Base-by-base conservation (phyloP, 2,797 vertebrate genomes). In the Psittacula echo region DNA sequence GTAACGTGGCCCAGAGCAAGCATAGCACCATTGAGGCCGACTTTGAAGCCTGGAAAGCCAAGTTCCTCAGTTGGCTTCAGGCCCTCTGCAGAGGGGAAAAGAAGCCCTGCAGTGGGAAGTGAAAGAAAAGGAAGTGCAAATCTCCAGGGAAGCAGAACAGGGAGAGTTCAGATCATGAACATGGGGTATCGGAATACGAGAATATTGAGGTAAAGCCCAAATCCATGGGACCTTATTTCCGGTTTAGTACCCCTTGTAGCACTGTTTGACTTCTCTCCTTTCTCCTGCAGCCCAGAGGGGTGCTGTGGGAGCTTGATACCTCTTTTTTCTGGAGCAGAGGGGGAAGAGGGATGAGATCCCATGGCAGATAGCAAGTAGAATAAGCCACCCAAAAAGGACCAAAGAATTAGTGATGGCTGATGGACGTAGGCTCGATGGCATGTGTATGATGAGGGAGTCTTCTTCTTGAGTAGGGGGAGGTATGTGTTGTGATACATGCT, bases 1-100 rank as follows among this genome's bases (percentile, higher is more conserved):
- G 98, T 48, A 98, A 99, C 0, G 98, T 99, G 73, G 98, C 97
- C 11, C 98, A 97, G 93, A 99, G 99, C 96, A 98, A 97, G 14
- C 97, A 98, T 0, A 99, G 99, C 95, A 99, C 98, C 96, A 70
- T 99, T 2, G 98, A 99, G 94, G 99, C 98, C 0, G 99, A 99
- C 96, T 99, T 99, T 72, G 95, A 94, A 70, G 98, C 98, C 50
- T 99, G 99, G 99, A 98, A 98, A 96, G 64, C 20, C 7, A 98
- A 97, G 73, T 98, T 99, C 93, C 93, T 99, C 77, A 89, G 58
- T 30, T 98, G 97, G 21, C 97, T 99, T 4, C 96, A 98, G 96
- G 96, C 64, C 0, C 97, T 99, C 44, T 71, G 76, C 47, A 97
- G 92, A 42, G 98, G 98, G 21, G 98, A 98, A 3, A 98, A 98